Evolutionary conservation across 2,888 invertebrate species (phyloP).

Genomic region (Harpalus rubripes): DNA sequence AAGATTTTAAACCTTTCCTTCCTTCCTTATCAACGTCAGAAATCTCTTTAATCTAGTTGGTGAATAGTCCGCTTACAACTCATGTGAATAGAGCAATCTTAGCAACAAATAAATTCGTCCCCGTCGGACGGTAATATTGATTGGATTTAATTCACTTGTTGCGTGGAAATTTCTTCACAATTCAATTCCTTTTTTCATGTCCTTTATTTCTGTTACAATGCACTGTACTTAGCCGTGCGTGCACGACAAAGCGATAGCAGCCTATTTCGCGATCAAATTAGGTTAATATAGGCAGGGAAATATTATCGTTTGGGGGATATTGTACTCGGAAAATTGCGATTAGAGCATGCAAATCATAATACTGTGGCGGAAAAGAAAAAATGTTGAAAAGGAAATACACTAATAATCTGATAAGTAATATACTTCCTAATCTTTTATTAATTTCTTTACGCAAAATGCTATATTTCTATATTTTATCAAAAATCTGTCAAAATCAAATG

Average conservation of each 20-base stretch:
- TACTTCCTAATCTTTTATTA: no score
- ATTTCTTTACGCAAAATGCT: no score
- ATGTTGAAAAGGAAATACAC: no score
- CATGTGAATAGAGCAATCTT: slow-evolving; percentile 15
- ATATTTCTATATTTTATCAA: no score
- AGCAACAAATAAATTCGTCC: slow-evolving; percentile 45
- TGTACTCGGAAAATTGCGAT: slow-evolving; percentile 4
- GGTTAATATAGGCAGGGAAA: slow-evolving; percentile 22
- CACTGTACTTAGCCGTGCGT: slow-evolving; percentile 21
- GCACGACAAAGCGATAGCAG: slow-evolving; percentile 23
- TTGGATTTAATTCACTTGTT: slow-evolving; percentile 59
- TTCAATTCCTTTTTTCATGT: slow-evolving; percentile 37
- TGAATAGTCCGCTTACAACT: background rate
- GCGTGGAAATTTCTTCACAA: slow-evolving; percentile 54
- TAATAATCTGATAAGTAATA: no score
- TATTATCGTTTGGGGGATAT: slow-evolving; percentile 31
- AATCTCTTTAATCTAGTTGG: background rate
- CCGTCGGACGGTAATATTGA: slow-evolving; percentile 41
- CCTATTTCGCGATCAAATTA: slow-evolving; percentile 9
- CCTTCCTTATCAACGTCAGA: background rate
- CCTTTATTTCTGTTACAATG: slow-evolving; percentile 40
- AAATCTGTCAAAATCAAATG: no score
- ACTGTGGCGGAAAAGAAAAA: background rate
- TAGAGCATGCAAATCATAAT: background rate
- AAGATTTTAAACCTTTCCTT: background rate